Conservation (phyloP, 2,797 vertebrate genomes). For the Basileuterus tristriatus region DNA sequence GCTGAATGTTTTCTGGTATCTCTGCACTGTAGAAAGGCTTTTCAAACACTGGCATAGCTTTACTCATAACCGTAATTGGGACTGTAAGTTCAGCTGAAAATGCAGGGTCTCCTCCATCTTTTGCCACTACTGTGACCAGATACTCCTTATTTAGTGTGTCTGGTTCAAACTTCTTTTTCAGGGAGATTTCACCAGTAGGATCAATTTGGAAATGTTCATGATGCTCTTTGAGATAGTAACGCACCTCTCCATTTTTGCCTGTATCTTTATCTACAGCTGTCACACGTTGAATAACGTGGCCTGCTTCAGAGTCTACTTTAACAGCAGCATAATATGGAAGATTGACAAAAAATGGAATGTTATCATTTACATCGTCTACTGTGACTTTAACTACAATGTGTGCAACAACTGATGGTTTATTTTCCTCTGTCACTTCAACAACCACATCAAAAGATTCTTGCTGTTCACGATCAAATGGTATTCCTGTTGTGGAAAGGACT, state of each 20-base stretch:
- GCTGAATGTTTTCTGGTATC: slow-evolving; percentile 90
- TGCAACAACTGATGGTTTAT: slow-evolving; percentile 79
- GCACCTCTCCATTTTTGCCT: slow-evolving; percentile 85
- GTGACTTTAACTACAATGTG: slow-evolving; percentile 88
- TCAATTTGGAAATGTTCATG: slow-evolving; percentile 89
- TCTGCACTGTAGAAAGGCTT: slow-evolving; percentile 95
- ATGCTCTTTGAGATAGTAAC: slow-evolving; percentile 87
- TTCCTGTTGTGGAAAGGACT: slow-evolving; percentile 91
- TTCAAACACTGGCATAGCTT: slow-evolving; percentile 95
- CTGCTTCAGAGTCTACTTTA: slow-evolving; percentile 87
- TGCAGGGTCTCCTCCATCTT: slow-evolving; percentile 86
- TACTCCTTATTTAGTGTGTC: slow-evolving; percentile 89
- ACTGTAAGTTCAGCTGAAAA: slow-evolving; percentile 88
- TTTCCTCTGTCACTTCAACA: slow-evolving; percentile 88
- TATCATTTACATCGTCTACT: slow-evolving; percentile 92
- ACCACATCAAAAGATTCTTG: slow-evolving; percentile 89
- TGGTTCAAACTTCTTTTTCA: slow-evolving; percentile 88
- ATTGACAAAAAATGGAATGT: slow-evolving; percentile 90
- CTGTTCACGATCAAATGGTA: slow-evolving; percentile 91
- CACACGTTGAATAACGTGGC: slow-evolving; percentile 86
- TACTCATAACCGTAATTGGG: slow-evolving; percentile 90
- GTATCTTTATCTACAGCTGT: slow-evolving; percentile 90
- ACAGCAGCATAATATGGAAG: slow-evolving; percentile 93
- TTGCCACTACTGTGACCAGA: slow-evolving; percentile 85
- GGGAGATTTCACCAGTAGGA: slow-evolving; percentile 84